Evolutionary conservation across 1,140 invertebrate species (phyloP), one percentile per base, ranked within the genome.

Genomic region (Drosophila kepulauana): DNA sequence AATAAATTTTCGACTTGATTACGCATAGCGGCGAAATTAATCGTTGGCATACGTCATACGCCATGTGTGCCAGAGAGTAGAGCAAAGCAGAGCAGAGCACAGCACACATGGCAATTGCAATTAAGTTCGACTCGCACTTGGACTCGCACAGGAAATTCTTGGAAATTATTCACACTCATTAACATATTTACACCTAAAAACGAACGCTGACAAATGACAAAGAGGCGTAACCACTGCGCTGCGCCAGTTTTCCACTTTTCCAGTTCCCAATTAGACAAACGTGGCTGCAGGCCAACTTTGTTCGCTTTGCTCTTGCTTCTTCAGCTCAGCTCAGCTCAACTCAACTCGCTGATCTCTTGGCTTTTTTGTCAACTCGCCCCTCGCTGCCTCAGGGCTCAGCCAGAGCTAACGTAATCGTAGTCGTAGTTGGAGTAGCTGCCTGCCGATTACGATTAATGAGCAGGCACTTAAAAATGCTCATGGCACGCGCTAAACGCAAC

Each of bases 151-250:
- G 67, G 49, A 80, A 89, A 81, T 89, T 89, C 80, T 74, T 48
- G 81, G 86, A 88, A 88, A 85, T 81, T 67, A 85, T 80, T 89
- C 85, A 81, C 81, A 89, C 85, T 88, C 85, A 88, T 88, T 88
- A 88, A 89, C 85, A 88, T 88, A 88, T 88, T 88, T 88, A 88
- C 85, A 88, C 86, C 85, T 88, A 89, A 88, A 89, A 88, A 59
- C 85, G 75, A 75, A 85, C 69, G 63, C 75, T 85, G 78, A 88
- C 81, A 88, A 88, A 88, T 88, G 85, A 73, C 65, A 85, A 70
- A 85, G 81, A 75, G 85, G 78, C 85, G 85, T 79, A 67, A 52
- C 69, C 38, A 68, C 41, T 59, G 20, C n/a, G 38, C 10, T 41
- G 30, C 45, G 48, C 41, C 63, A 62, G 63, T 82, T 79, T 62